These are phyloP conservation scores for Tringa solitaria DNA, from an alignment of 2,113 vertebrate genomes.

Conservation along the genomic window DNA sequence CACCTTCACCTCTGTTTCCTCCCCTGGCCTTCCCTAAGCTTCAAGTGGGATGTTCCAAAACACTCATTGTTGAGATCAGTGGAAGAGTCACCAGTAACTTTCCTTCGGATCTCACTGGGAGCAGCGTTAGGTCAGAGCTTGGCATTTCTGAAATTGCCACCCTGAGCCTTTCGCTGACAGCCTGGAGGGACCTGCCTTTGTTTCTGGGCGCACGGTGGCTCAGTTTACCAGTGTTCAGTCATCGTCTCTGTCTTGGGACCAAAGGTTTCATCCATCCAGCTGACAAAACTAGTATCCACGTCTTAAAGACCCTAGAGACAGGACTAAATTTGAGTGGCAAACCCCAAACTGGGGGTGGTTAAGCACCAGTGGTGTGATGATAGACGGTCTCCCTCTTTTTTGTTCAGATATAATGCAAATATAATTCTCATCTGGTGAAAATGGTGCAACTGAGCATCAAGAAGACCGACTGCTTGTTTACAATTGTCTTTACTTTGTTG, in stretches of 20 bases:
- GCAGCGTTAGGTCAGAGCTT: neutral
- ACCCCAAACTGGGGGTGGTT: neutral
- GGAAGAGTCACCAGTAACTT: neutral
- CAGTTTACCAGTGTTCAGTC: neutral
- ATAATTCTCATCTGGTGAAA: neutral
- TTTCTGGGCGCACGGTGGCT: neutral
- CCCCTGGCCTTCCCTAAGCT: neutral
- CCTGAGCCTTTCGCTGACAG: neutral
- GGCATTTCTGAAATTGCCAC: neutral
- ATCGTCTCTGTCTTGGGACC: neutral
- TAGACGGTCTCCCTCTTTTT: neutral
- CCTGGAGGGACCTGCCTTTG: neutral
- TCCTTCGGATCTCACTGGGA: neutral
- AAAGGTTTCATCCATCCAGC: neutral
- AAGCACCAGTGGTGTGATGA: neutral
- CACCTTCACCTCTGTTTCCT: neutral
- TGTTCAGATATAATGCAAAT: neutral
- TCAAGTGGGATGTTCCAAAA: neutral
- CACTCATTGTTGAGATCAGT: neutral
- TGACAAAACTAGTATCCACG: neutral
- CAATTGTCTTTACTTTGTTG: neutral
- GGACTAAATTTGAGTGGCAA: neutral
- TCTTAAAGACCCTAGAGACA: neutral
- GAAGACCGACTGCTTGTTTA: neutral
- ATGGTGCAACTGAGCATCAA: neutral